Evolutionary conservation across 2,888 invertebrate genomes (phyloP).

Genomic region (Cephus rjabovi): DNA sequence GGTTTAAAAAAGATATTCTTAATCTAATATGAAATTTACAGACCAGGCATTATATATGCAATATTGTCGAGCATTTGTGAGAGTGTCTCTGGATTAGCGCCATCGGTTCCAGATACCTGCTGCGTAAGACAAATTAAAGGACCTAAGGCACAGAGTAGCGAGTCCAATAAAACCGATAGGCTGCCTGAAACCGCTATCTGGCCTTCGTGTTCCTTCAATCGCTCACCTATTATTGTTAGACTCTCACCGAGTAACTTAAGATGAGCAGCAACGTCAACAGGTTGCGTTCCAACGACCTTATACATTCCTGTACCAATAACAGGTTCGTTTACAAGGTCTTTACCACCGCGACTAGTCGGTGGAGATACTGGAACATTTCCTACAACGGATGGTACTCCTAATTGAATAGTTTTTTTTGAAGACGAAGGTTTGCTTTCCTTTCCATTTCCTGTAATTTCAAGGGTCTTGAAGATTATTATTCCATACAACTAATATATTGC

Average conservation of each 20-base stretch:
- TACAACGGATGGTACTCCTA: conserved; percentile 60
- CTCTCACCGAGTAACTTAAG: conserved; percentile 93
- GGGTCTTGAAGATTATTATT: background rate
- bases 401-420: conserved; percentile 60
- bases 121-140: conserved; percentile 89
- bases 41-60: conserved; percentile 82
- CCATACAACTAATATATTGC: background rate
- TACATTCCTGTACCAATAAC: conserved; percentile 67
- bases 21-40: conserved; percentile 40
- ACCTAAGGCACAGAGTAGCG: conserved; percentile 89
- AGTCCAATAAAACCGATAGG: conserved; percentile 91
- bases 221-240: conserved; percentile 90
- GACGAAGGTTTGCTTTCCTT: conserved; percentile 51
- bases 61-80: conserved; percentile 88
- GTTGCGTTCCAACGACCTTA: conserved; percentile 80
- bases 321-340: conserved; percentile 62
- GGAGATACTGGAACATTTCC: conserved; percentile 54
- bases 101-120: conserved; percentile 78
- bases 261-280: conserved; percentile 93
- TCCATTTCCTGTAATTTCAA: conserved; percentile 45
- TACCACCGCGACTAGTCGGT: conserved; percentile 55
- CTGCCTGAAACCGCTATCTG: conserved; percentile 96
- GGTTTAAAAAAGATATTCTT: background rate
- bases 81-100: conserved; percentile 68
- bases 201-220: conserved; percentile 94